Base-by-base conservation (phyloP, 2,888 invertebrate species). In the Timema podura region DNA sequence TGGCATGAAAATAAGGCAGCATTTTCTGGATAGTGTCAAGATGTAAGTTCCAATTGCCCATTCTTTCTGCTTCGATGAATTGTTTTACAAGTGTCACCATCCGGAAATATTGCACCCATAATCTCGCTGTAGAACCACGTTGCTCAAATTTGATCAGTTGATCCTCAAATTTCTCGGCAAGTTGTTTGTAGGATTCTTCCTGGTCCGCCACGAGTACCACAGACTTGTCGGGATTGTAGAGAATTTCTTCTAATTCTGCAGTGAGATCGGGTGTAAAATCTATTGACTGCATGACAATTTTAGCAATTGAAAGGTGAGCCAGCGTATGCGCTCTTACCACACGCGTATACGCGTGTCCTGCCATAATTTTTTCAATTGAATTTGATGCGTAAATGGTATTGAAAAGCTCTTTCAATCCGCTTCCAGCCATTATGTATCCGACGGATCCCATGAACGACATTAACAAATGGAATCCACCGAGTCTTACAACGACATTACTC, bases 401-500 rank as follows among this genome's bases (percentile, higher is more conserved):
- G n/a, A 57, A 59, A 8, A 68, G 5, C 5, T 68, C 68, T 45
- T 44, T 57, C 48, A 68, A 13, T 9, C 46, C 68, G 8, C 70
- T 73, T 67, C 72, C 67, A 61, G 51, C 69, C 73, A 73, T 73
- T 16, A 73, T 74, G 51, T 65, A 71, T 5, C 51, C 65, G 1
- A 69, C 45, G 9, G 45, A 30, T 48, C 64, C 68, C 68, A 73
- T 64, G 64, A 69, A 73, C 5, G 70, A 73, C 73, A 73, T 73
- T 10, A 73, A n/a, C 8, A 73, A 64, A 54, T 73, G 70, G 2
- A 73, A 73, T n/a, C 73, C 73, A 68, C 67, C 73, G 8, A 75
- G 70, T 57, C 75, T 66, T 30, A 75, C 73, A 64, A 75, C 67
- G 47, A 75, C 70, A 65, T 71, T 71, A 7, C 65, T 64, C 16